Evolutionary conservation across 2,888 invertebrate species (phyloP).

Genomic region (Macrosiphum euphorbiae): DNA sequence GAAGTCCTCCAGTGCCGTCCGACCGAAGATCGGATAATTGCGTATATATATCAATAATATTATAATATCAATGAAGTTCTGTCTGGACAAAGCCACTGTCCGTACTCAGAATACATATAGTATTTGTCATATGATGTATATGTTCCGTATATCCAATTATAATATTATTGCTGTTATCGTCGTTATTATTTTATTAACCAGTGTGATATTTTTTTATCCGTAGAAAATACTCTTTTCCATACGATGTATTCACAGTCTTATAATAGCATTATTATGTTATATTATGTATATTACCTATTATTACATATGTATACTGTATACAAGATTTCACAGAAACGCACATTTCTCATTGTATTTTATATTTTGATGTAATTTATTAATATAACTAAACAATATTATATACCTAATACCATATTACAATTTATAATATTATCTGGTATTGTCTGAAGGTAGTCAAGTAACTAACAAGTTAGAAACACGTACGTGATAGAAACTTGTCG

Average conservation of each 20-base stretch:
- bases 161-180: neutral
- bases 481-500: neutral
- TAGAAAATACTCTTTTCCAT: neutral
- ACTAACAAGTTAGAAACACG: too few species aligned
- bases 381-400: neutral
- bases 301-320: neutral
- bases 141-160: neutral
- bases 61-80: neutral
- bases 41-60: neutral
- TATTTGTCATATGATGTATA: neutral
- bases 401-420: too few species aligned
- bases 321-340: neutral
- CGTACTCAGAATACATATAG: neutral
- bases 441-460: too few species aligned
- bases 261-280: neutral
- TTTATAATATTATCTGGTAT: too few species aligned
- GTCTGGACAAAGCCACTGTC: neutral
- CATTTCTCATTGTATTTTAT: neutral
- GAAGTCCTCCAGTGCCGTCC: neutral
- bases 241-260: neutral
- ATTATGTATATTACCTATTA: neutral
- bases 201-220: neutral
- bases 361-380: neutral
- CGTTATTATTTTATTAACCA: too few species aligned
- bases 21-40: neutral